A percentile compares a stretch with the other conserved stretches of the same genome.
Conservation (phyloP, 1,140 invertebrate species). For the Maniola jurtina region DNA sequence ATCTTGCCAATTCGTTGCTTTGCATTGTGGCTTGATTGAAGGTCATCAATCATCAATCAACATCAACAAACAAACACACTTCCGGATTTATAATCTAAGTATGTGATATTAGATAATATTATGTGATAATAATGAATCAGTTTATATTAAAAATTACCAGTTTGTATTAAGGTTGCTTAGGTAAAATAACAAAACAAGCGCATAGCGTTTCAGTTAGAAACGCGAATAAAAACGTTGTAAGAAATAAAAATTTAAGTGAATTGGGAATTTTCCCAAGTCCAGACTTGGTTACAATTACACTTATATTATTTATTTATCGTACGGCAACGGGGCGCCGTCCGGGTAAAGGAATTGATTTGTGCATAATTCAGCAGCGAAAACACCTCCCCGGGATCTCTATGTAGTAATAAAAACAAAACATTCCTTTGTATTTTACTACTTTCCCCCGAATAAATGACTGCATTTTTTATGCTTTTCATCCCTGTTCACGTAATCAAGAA, state of each 20-base stretch:
- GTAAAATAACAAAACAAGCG: not conserved
- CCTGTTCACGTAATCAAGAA: constrained; percentile 36
- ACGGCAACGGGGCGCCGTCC: constrained; percentile 52
- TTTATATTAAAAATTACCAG: too few relatives aligned
- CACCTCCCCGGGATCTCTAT: constrained; percentile 63
- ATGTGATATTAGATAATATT: too few relatives aligned
- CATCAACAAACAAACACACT: too few relatives aligned
- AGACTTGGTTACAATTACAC: constrained; percentile 68
- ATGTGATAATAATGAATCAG: too few relatives aligned
- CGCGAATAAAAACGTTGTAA: constrained; percentile 18
- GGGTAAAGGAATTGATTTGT: constrained; percentile 75
- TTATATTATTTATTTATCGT: constrained; percentile 76
- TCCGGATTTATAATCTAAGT: too few relatives aligned
- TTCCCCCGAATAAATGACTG: constrained; percentile 61
- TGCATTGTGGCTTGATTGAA: too few relatives aligned
- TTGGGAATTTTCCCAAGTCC: constrained; percentile 35
- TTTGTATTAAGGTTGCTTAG: not conserved
- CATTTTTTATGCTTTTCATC: constrained; percentile 57
- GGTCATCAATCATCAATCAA: too few relatives aligned
- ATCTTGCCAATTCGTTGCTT: too few relatives aligned
- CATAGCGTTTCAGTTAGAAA: constrained; percentile 1
- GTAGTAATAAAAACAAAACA: constrained; percentile 72
- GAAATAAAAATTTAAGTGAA: constrained; percentile 32
- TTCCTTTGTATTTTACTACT: constrained; percentile 74
- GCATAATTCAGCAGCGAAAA: constrained; percentile 75